Base-by-base conservation (phyloP, 2,113 vertebrate species). In the Aptenodytes patagonicus region DNA sequence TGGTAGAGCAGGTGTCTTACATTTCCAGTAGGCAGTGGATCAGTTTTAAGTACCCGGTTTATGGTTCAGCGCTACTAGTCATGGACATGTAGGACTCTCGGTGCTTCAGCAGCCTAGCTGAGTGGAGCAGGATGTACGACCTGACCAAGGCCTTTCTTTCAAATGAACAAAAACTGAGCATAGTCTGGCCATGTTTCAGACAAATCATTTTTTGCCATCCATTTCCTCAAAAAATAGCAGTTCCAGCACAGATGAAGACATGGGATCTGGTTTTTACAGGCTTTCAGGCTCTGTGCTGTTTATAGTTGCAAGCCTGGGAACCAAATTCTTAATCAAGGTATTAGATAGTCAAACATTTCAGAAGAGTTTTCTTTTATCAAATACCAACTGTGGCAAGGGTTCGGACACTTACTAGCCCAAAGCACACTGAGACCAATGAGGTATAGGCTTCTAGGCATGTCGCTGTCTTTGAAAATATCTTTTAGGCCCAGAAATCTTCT, bases 81-180 rank as follows among this genome's bases (percentile, higher is more conserved):
- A 31, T 0, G 3, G 25, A 34, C 42, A 20, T 4, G 7, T 22
- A 52, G 34, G 38, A 78, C 26, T 68, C 61, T 21, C 6, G 0
- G 13, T 95, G 31, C 55, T 64, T 55, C 55, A 65, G 17, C 51
- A 66, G 32, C 17, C 32, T 29, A 42, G 28, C 21, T 46, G 62
- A 55, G 29, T 21, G 13, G 34, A 88, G 46, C 19, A 84, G 29
- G 22, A 52, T 6, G 2, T 52, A 46, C 5, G 29, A 51, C 58
- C 17, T 64, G 26, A 57, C 26, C 15, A 47, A 68, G 34, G 31
- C 11, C 22, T 75, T 75, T 60, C 82, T 52, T 49, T 25, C 38
- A 81, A 82, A 51, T 7, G 3, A 85, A 42, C 6, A 57, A 77
- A 72, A 88, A 26, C 15, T 21, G 22, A 61, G 36, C 58, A 49